Base-by-base conservation (phyloP, 2,888 invertebrate species). In the Trachelus tabidus region DNA sequence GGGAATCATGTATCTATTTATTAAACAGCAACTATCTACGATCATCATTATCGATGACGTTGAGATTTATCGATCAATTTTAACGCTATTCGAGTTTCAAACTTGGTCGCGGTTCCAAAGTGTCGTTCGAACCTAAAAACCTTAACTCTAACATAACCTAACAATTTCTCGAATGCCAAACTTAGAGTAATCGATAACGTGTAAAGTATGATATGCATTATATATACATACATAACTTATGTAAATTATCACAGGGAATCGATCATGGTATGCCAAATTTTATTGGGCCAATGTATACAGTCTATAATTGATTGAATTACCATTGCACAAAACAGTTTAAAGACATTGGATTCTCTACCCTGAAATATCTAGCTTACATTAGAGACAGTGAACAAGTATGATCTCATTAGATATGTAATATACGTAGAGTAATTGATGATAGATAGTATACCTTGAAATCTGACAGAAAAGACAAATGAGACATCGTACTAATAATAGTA, bases 81-180 rank as follows among this genome's bases (percentile, higher is more conserved):
- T 3, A 33, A 71, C 71, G 31, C 31, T 31, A 30, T 12, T 71
- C 71, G 71, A 71, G 71, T 33, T 71, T 71, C 71, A 12, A 31
- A 31, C 9, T 73, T 35, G 23, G 35, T 34, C 74, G 74, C 35
- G 23, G 12, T 34, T 12, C 34, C 35, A 34, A 34, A 33, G 31
- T 12, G 30, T 33, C 71, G 31, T 71, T 33, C 31, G 9, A 56
- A 71, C 31, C 15, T 11, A 30, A 15, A 15, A 56, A 56, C 31
- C 71, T n/a, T 69, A 33, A 11, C 33, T 3, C 31, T 15, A 33
- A 71, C n/a, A 4, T n/a, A 35, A 73, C 68, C 30, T 33, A n/a
- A 77, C 34, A 68, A 77, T 75, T 34, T 33, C 71, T 30, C 56
- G 56, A 77, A 77, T 77, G 77, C 77, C 77, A 77, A 77, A 77